Evolutionary conservation across 37 sponge, comb jelly and placozoan genomes (phyloP), one percentile per base, ranked within the genome.

Genomic region (Diacarnus erythraeanus): DNA sequence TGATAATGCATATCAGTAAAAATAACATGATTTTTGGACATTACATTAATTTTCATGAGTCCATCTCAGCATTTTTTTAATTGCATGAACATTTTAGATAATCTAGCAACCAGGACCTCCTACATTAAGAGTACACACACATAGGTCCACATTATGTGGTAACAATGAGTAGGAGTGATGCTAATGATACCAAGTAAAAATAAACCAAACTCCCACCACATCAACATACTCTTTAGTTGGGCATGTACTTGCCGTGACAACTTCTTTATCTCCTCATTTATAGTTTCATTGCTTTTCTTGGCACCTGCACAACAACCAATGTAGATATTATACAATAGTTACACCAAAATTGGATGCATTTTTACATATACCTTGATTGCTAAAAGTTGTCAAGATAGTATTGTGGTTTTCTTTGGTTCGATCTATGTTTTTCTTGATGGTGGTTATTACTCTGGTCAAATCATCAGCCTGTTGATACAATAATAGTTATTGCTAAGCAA

Each of bases 161-260:
- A 12, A 47, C 6, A 12, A 47, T 15, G 6, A 47, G 51, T 47
- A 47, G 51, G 51, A 47, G 51, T 47, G 51, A 47, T 47, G 51
- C 30, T n/a, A 9, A 63, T 63, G n/a, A n/a, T n/a, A n/a, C 65
- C 9, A 64, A 23, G n/a, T 27, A 34, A 22, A 34, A 29, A 17
- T 15, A 71, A 41, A 3, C 29, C 56, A 10, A 18, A 64, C 65
- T 23, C 65, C 65, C 65, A 9, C 15, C n/a, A 64, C n/a, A 42
- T 18, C 57, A 78, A 78, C 61, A 29, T 58, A 81, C 82, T 59
- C 56, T 85, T 85, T 1, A 85, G 63, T 21, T 77, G 61, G 1
- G 5, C 21, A 58, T 77, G 72, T 42, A 81, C 80, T 56, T 74
- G 71, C 18, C 74, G 80, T 5, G 80, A 80, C 38, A 66, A 31